Percentiles rank a stretch among this genome's conserved stretches.
These are phyloP conservation scores for Eulithis prunata DNA, from an alignment of 2,888 invertebrate genomes.

Conservation along the genomic window DNA sequence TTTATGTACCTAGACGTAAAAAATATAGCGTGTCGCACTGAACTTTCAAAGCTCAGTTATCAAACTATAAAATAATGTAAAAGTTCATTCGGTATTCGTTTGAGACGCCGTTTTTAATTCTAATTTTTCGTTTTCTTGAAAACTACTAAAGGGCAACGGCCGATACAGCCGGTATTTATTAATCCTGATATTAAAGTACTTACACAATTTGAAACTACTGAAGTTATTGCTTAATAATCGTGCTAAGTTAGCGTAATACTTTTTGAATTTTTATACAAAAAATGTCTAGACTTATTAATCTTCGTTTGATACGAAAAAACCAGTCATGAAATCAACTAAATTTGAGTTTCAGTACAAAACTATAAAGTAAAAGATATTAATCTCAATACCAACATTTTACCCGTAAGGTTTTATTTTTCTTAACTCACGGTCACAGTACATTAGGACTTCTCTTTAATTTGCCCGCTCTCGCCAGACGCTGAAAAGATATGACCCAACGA, in stretches of 20 bases:
- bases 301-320: no score
- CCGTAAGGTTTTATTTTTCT: background rate
- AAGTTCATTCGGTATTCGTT: slow-evolving; percentile 24
- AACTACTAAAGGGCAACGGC: background rate
- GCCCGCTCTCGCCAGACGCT: slow-evolving; percentile 61
- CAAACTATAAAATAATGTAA: slow-evolving; percentile 33
- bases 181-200: no score
- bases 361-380: no score
- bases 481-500: slow-evolving; percentile 64
- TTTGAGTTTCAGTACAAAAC: no score
- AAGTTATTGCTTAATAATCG: no score
- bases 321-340: no score
- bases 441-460: slow-evolving; percentile 68
- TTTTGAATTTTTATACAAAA: no score
- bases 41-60: slow-evolving; percentile 27
- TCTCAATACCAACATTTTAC: background rate
- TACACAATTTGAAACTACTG: no score
- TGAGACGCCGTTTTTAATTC: slow-evolving; percentile 14
- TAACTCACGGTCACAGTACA: slow-evolving; percentile 47
- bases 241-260: no score
- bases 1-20: slow-evolving; percentile 11
- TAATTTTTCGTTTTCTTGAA: slow-evolving; percentile 11
- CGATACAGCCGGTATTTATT: no score
- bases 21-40: slow-evolving; percentile 31
- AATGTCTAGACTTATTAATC: no score